phyloP scores from a whole-genome alignment of 2,888 invertebrate species.

The Metellina segmentata region DNA sequence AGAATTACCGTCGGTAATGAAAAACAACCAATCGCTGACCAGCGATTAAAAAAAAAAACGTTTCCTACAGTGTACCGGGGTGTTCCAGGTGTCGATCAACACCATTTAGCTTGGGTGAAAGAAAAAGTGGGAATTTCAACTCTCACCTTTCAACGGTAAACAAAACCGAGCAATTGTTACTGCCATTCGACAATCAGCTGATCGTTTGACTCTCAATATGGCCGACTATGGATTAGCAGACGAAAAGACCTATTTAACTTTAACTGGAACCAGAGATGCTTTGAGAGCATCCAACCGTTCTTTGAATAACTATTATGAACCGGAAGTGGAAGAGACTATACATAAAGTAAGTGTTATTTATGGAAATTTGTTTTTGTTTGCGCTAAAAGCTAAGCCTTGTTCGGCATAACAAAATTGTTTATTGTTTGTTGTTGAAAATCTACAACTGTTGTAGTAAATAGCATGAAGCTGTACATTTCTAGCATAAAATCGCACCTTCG shows the following conservation, averaged over 20 bases:
- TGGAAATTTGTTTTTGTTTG: too few species aligned
- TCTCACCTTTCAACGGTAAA: not conserved
- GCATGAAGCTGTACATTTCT: too few species aligned
- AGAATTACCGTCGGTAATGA: too few species aligned
- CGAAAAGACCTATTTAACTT: slow-evolving; percentile 47
- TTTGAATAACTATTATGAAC: slow-evolving; percentile 65
- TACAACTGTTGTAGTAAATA: too few species aligned
- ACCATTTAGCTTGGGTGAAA: too few species aligned
- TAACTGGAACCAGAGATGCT: slow-evolving; percentile 69
- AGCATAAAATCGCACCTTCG: too few species aligned
- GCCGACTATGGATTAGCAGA: slow-evolving; percentile 54
- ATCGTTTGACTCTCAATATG: slow-evolving; percentile 57
- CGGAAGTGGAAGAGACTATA: slow-evolving; percentile 72
- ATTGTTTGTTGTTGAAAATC: too few species aligned
- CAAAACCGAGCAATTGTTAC: not conserved
- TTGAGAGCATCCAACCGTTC: slow-evolving; percentile 62
- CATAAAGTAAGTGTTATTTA: slow-evolving; percentile 66
- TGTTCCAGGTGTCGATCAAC: too few species aligned
- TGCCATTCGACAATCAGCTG: slow-evolving; percentile 59
- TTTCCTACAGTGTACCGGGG: too few species aligned
- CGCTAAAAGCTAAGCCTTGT: not conserved
- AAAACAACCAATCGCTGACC: too few species aligned
- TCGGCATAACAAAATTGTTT: not conserved
- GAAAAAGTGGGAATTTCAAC: too few species aligned
- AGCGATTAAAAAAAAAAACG: too few species aligned